Percentiles rank a stretch among this genome's conserved stretches.
These are phyloP conservation scores for Ciconia maguari DNA, from an alignment of 2,113 vertebrate genomes.

Conservation along the genomic window DNA sequence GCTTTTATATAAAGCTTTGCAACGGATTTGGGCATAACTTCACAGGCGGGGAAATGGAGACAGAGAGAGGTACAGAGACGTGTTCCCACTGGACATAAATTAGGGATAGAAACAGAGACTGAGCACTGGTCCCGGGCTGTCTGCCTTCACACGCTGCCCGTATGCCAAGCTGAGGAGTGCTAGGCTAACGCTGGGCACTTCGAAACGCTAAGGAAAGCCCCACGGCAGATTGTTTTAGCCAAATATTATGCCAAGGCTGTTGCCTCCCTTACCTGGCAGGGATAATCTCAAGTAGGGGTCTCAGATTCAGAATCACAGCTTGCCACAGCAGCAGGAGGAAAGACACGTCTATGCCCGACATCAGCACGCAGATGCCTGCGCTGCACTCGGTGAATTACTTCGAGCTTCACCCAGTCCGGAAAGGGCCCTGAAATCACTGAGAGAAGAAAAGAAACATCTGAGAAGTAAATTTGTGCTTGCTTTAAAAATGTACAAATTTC, in stretches of 20 bases:
- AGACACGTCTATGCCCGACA: fast-evolving
- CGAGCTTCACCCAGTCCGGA: fast-evolving
- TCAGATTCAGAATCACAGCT: not conserved
- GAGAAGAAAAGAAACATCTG: not conserved
- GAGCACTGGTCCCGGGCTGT: not conserved
- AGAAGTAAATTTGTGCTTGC: not conserved
- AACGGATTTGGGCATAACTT: not conserved
- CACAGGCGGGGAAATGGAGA: not conserved
- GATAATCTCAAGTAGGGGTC: not conserved
- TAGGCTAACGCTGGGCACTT: not conserved
- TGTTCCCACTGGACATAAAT: not conserved
- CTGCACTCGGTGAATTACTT: fast-evolving
- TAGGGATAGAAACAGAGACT: not conserved
- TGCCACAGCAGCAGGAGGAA: fast-evolving
- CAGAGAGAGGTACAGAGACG: not conserved
- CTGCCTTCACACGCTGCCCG: fast-evolving
- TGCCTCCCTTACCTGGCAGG: not conserved
- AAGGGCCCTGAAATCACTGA: not conserved
- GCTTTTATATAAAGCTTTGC: not conserved
- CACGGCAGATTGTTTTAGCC: not conserved
- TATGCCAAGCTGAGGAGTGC: not conserved
- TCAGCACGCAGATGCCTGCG: fast-evolving
- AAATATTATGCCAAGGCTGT: not conserved
- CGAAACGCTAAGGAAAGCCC: not conserved
- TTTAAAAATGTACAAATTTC: not conserved